Conservation (phyloP, 2,888 invertebrate species). For the Blera fallax region DNA sequence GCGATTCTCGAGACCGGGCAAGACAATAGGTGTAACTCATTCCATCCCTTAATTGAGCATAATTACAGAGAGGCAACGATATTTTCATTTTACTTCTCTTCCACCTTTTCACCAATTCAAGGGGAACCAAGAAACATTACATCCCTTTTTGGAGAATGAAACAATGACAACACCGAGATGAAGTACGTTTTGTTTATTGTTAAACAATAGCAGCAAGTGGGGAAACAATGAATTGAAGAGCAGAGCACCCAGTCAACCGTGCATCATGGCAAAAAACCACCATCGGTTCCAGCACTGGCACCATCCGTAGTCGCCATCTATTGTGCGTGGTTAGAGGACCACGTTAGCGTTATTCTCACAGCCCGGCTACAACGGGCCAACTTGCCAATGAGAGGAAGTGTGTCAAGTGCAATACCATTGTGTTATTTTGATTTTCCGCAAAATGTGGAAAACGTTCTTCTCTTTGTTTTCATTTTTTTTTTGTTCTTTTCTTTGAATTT, state of each 20-base stretch:
- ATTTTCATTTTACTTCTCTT: conserved; percentile 1
- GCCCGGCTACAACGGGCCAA: too few relatives aligned
- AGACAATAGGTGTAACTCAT: conserved; percentile 71
- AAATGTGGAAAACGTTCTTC: conserved; percentile 42
- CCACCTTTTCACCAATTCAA: conserved; percentile 12
- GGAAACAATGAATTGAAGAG: conserved; percentile 58
- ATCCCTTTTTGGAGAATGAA: conserved; percentile 22
- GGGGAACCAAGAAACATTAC: not conserved
- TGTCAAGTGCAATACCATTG: conserved; percentile 68
- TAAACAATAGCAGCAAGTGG: conserved; percentile 51
- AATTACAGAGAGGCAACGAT: conserved; percentile 57
- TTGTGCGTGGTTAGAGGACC: conserved; percentile 39
- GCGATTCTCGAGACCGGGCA: conserved; percentile 45
- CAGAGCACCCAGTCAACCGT: conserved; percentile 38
- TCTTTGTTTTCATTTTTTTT: conserved; percentile 31
- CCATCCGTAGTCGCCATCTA: not conserved
- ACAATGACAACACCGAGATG: conserved; percentile 59
- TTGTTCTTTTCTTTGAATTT: conserved; percentile 15
- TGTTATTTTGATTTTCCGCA: conserved; percentile 51
- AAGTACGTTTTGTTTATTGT: conserved; percentile 68
- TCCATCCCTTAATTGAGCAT: conserved; percentile 71
- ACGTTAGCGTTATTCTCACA: too few relatives aligned
- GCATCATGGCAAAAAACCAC: not conserved
- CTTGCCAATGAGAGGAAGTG: conserved; percentile 66
- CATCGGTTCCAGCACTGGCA: too few relatives aligned